These are phyloP conservation scores for Lepidothrix coronata DNA, from an alignment of 2,113 vertebrate species.

Conservation along the genomic window DNA sequence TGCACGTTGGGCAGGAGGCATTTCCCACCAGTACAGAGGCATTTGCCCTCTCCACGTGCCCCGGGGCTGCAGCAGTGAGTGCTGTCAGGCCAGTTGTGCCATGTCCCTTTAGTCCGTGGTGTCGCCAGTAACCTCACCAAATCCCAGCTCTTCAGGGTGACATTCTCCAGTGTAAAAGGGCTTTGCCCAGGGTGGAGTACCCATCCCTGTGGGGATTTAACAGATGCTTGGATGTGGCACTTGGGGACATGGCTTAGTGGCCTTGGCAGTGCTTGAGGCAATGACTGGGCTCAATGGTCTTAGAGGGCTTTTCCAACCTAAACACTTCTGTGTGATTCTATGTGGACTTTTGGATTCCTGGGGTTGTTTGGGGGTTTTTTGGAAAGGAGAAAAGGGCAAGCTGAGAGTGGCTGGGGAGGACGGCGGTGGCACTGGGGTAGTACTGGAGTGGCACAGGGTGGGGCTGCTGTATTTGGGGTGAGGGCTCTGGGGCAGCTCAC, in stretches of 20 bases:
- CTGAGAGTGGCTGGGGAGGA: neutral
- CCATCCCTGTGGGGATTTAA: neutral
- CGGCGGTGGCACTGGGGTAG: neutral
- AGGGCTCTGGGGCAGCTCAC: fast-evolving
- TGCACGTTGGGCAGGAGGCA: fast-evolving
- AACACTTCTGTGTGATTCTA: neutral
- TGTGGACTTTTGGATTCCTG: neutral
- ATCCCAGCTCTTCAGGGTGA: neutral
- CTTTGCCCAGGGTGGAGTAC: neutral
- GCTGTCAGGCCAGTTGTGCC: neutral
- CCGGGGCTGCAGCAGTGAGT: fast-evolving
- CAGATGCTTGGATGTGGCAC: neutral
- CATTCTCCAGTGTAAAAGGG: neutral
- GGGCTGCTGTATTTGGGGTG: neutral
- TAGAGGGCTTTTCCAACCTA: neutral
- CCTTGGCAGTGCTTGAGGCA: neutral
- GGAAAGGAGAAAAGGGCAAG: neutral
- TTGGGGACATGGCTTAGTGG: neutral
- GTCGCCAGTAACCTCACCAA: neutral
- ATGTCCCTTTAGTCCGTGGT: neutral
- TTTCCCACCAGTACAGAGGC: neutral
- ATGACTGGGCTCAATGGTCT: neutral
- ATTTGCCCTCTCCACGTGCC: neutral
- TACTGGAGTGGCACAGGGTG: neutral
- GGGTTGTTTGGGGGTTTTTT: neutral